phyloP scores from a whole-genome alignment of 2,113 vertebrate genomes.

The Megalops atlanticus region DNA sequence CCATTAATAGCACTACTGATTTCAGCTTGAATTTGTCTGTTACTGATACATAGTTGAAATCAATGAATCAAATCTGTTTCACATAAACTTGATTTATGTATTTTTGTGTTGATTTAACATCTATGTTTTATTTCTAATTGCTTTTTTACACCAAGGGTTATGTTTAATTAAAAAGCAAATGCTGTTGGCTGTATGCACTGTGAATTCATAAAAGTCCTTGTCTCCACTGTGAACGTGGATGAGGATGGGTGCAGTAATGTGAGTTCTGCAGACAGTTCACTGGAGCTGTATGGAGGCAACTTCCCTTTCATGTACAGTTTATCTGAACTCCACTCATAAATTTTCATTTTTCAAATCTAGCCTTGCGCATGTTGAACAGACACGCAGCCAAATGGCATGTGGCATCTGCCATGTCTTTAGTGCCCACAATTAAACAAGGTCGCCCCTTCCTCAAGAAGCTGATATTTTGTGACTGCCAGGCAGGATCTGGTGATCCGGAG shows the following conservation, averaged over 20 bases:
- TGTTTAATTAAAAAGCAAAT: not conserved
- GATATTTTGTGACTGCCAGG: not conserved
- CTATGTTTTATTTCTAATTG: too few relatives aligned
- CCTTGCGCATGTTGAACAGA: conserved; percentile 18
- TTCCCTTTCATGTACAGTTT: conserved; percentile 31
- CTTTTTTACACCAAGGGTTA: not conserved
- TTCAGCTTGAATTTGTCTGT: not conserved
- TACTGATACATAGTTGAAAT: not conserved
- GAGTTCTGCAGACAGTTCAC: conserved; percentile 24
- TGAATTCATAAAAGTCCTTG: not conserved
- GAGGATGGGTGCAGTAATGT: not conserved
- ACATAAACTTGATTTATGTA: not conserved
- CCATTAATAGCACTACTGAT: not conserved
- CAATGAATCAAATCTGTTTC: not conserved
- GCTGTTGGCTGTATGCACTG: not conserved
- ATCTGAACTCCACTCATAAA: conserved; percentile 18
- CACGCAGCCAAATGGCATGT: not conserved
- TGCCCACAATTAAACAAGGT: conserved; percentile 15
- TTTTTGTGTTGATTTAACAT: too few relatives aligned
- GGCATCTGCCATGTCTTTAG: conserved; percentile 20
- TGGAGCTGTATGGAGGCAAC: conserved; percentile 34
- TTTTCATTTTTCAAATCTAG: conserved; percentile 23
- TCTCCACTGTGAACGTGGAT: not conserved
- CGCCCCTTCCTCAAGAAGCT: not conserved
- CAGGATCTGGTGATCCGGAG: not conserved